Evolutionary conservation across 2,888 invertebrate species (phyloP).

Genomic region (Julus scandinavius): DNA sequence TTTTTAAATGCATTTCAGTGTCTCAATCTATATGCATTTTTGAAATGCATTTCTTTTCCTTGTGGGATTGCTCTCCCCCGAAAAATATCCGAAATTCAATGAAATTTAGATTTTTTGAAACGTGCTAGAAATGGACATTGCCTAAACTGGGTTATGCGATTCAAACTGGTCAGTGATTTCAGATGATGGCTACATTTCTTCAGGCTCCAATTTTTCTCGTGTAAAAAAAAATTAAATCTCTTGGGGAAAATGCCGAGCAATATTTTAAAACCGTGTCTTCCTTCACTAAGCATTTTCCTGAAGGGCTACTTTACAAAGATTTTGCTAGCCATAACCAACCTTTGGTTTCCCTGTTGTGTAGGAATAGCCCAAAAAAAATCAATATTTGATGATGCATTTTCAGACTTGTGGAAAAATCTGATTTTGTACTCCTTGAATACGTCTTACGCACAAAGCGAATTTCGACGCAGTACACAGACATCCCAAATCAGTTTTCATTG

Average conservation of each 20-base stretch:
- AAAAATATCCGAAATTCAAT: too few species aligned
- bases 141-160: too few species aligned
- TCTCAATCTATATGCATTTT: too few species aligned
- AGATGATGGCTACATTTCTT: background rate
- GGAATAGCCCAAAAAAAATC: background rate
- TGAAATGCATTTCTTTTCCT: too few species aligned
- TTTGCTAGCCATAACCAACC: background rate
- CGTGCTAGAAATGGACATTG: too few species aligned
- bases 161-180: background rate
- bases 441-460: background rate
- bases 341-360: background rate
- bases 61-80: too few species aligned
- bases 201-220: background rate
- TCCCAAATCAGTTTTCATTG: conserved; percentile 20
- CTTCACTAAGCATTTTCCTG: background rate
- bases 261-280: background rate
- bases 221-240: background rate
- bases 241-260: background rate
- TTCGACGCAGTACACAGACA: background rate
- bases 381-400: conserved; percentile 15
- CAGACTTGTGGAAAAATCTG: conserved; percentile 22
- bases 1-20: too few species aligned
- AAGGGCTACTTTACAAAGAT: background rate
- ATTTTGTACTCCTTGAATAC: background rate
- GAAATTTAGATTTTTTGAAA: too few species aligned